These are phyloP conservation scores for Sphaerophoria taeniata DNA, from an alignment of 2,888 invertebrate genomes.

Conservation along the genomic window DNA sequence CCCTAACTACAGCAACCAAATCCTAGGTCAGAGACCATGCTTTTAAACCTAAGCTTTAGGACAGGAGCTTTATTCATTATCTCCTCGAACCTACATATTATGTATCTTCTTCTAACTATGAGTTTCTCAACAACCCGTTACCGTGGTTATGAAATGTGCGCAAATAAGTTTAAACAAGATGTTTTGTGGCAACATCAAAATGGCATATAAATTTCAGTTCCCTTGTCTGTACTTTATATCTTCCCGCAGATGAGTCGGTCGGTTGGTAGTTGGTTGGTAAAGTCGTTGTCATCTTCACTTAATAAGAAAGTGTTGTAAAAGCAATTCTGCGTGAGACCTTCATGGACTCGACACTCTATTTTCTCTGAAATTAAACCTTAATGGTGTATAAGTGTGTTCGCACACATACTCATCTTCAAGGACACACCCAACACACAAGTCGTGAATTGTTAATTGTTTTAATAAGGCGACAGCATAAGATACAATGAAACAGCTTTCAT, in stretches of 20 bases:
- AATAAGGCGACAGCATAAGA: conserved; percentile 56
- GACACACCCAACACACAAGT: conserved; percentile 50
- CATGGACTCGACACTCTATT: conserved; percentile 17
- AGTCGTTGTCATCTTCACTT: neutral
- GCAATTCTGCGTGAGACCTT: conserved; percentile 17
- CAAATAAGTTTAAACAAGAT: conserved; percentile 33
- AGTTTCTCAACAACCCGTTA: neutral
- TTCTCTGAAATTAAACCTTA: conserved; percentile 37
- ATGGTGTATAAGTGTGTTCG: neutral
- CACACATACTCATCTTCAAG: conserved; percentile 14
- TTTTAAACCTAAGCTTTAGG: neutral
- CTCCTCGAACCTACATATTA: neutral
- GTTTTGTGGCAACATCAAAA: conserved; percentile 47
- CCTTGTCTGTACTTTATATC: conserved; percentile 36
- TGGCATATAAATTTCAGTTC: conserved; percentile 50
- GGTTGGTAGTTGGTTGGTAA: neutral
- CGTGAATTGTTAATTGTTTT: conserved; percentile 72
- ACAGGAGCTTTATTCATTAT: neutral
- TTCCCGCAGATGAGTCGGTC: conserved; percentile 9
- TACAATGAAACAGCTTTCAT: conserved; percentile 48
- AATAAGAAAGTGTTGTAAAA: conserved; percentile 33
- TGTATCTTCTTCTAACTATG: conserved; percentile 12
- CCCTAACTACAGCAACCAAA: neutral
- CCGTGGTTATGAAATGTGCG: conserved; percentile 3
- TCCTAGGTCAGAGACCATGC: conserved; percentile 14